Base-by-base conservation (phyloP, 1,140 invertebrate species). In the Leptonema lineaticorne region DNA sequence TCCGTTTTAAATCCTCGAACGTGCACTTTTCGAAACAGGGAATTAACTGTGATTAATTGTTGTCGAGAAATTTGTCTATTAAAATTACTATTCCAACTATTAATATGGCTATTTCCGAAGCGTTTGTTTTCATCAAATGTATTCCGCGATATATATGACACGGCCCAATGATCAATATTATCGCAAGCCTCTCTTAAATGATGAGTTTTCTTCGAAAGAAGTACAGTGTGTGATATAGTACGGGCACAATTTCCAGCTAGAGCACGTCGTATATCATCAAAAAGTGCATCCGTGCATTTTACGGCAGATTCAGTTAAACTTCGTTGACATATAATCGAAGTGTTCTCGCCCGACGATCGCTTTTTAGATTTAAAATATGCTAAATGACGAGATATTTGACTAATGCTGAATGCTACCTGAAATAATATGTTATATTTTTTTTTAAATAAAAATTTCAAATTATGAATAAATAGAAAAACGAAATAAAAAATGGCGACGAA, bases 1-100 rank as follows among this genome's bases (percentile, higher is more conserved):
- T 91, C 86, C 4, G 91, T 92, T 78, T 92, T 93, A 75, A 94
- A 94, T 30, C 83, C 83, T 66, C 89, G 82, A 11, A 85, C 79
- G 78, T 86, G 85, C 7, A 86, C 75, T 64, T n/a, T 70, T 74
- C 58, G 75, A 74, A 60, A 69, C 63, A 79, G 26, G 70, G 50
- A 16, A 20, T 2, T 1, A 37, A 41, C 24, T 1, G 11, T 3
- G 7, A 22, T 4, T 20, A 33, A 41, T 1, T 24, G 3, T 14
- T 30, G 28, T 9, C n/a, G 14, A 20, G 16, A 8, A n/a, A n/a
- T n/a, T n/a, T n/a, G n/a, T n/a, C n/a, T n/a, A n/a, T n/a, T n/a
- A n/a, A n/a, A n/a, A n/a, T n/a, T n/a, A n/a, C n/a, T n/a, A n/a
- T n/a, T n/a, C n/a, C n/a, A n/a, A n/a, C n/a, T n/a, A n/a, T n/a